Percentiles rank a stretch among this genome's conserved stretches.
Evolutionary conservation across 1,140 invertebrate genomes (phyloP).

Genomic region (Pomacea maculata): DNA sequence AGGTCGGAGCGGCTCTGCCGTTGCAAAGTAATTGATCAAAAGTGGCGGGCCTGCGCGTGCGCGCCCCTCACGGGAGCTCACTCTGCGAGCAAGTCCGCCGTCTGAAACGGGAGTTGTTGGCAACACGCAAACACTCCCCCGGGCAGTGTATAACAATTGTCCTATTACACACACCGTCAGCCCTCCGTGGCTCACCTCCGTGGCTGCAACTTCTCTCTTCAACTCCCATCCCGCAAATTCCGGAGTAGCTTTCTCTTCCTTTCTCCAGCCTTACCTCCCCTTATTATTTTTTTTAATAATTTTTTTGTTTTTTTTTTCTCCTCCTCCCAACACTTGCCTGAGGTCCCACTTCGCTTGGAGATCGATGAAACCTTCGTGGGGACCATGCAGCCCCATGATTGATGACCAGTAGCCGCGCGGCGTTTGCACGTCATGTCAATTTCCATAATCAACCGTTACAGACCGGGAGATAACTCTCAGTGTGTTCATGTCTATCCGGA

Average conservation of each 20-base stretch:
- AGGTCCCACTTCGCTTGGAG: too few relatives aligned
- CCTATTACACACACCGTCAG: constrained; percentile 10
- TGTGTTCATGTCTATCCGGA: not conserved
- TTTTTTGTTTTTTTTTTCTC: too few relatives aligned
- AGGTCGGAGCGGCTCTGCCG: constrained; percentile 3
- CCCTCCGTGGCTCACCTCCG: not conserved
- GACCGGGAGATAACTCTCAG: constrained; percentile 18
- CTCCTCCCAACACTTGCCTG: not conserved
- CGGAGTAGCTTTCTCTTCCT: not conserved
- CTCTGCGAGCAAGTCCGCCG: not conserved
- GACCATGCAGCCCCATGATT: constrained; percentile 14
- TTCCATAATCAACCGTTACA: constrained; percentile 27
- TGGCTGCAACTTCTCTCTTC: not conserved
- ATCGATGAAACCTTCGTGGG: not conserved
- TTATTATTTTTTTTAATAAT: too few relatives aligned
- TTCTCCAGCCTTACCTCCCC: not conserved
- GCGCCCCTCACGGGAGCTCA: constrained; percentile 3
- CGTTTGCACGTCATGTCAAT: constrained; percentile 28
- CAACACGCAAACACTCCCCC: constrained; percentile 25
- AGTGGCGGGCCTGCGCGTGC: not conserved
- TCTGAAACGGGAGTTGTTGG: constrained; percentile 16
- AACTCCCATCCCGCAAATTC: too few relatives aligned
- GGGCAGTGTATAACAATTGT: constrained; percentile 25
- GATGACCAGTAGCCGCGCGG: constrained; percentile 15
- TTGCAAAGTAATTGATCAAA: constrained; percentile 19